Percentiles rank a stretch among this genome's conserved stretches.
Evolutionary conservation across 2,113 vertebrate genomes (phyloP).

Genomic region (Xiphophorus maculatus): DNA sequence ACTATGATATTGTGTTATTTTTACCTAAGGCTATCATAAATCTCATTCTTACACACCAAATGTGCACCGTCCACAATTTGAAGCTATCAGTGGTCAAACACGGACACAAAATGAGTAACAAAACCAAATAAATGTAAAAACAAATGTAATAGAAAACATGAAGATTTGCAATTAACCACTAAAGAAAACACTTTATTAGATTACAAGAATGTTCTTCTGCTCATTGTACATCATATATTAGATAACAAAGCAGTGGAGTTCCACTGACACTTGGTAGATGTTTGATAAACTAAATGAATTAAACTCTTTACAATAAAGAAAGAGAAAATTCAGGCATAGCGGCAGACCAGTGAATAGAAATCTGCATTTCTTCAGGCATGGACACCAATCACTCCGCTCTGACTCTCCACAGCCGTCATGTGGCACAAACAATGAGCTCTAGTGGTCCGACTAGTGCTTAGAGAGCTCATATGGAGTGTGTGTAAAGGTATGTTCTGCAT

Average conservation of each 20-base stretch:
- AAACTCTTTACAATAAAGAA: not conserved
- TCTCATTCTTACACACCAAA: no score
- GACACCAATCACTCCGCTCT: conserved; percentile 1
- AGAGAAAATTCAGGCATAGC: conserved; percentile 6
- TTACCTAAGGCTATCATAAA: no score
- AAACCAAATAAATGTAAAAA: not conserved
- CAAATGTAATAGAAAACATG: not conserved
- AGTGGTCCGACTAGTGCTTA: conserved; percentile 39
- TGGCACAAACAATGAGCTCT: conserved; percentile 31
- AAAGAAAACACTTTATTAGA: not conserved
- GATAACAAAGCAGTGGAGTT: not conserved
- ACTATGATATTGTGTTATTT: no score
- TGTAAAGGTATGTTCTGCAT: conserved; percentile 64
- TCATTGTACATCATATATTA: not conserved
- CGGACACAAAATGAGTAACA: no score
- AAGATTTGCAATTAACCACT: not conserved
- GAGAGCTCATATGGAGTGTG: conserved; percentile 38
- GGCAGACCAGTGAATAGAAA: conserved; percentile 3
- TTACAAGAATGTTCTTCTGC: not conserved
- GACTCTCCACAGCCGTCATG: conserved; percentile 39
- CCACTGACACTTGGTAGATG: not conserved
- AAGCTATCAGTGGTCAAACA: no score
- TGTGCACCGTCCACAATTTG: no score
- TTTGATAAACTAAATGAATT: not conserved
- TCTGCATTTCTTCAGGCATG: conserved; percentile 20